These are phyloP conservation scores for Atta colombica DNA, from an alignment of 1,140 invertebrate genomes.

Conservation along the genomic window DNA sequence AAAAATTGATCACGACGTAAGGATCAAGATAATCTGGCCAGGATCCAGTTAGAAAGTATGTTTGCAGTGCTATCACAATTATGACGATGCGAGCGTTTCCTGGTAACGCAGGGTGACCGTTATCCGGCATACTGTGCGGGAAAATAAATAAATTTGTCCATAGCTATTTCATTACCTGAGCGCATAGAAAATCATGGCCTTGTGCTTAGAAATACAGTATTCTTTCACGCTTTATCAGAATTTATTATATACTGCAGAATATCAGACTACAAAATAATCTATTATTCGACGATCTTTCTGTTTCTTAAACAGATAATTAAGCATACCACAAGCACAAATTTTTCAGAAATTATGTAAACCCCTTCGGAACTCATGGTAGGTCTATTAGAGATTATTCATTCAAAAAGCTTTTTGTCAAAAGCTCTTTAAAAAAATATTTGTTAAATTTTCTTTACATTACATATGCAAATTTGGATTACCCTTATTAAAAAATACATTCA, in stretches of 20 bases:
- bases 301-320: not conserved
- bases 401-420: no score
- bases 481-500: no score
- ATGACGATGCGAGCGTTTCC: conserved; percentile 65
- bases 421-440: no score
- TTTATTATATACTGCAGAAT: not conserved
- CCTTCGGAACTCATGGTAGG: no score
- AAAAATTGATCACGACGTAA: conserved; percentile 50
- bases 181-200: no score
- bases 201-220: no score
- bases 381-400: no score
- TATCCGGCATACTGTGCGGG: conserved; percentile 69
- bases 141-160: conserved; percentile 66
- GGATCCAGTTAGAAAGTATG: conserved; percentile 76
- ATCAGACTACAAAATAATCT: not conserved
- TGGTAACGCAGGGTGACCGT: conserved; percentile 69
- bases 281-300: not conserved
- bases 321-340: not conserved
- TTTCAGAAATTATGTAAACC: not conserved
- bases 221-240: not conserved
- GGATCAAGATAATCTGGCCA: conserved; percentile 38
- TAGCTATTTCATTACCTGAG: no score
- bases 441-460: no score
- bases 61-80: conserved; percentile 74
- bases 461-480: no score